These are phyloP conservation scores for Buathra laborator DNA, from an alignment of 2,888 invertebrate species.

Conservation along the genomic window DNA sequence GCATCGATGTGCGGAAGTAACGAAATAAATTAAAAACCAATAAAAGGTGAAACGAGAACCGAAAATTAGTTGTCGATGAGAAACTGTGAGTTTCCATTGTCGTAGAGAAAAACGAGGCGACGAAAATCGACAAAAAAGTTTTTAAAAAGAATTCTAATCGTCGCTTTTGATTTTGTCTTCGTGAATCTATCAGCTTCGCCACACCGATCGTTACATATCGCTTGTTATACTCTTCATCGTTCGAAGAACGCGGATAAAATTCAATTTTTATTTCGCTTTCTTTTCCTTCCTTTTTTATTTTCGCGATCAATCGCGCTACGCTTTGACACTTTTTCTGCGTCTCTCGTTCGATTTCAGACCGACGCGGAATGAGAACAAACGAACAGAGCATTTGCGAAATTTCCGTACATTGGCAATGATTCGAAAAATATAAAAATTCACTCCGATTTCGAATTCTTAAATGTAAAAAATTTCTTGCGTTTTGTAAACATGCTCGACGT, in stretches of 20 bases:
- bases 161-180: slow-evolving; percentile 16
- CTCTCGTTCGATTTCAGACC: neutral
- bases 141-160: neutral
- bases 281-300: neutral
- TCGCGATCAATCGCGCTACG: neutral
- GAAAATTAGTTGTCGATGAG: neutral
- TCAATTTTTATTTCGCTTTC: neutral
- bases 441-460: neutral
- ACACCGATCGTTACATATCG: slow-evolving; percentile 19
- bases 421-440: neutral
- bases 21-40: slow-evolving; percentile 11
- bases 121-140: neutral
- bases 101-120: too few species aligned
- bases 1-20: neutral
- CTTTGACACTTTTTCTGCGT: neutral
- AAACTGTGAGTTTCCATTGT: too few species aligned
- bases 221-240: slow-evolving; percentile 21
- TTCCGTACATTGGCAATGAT: neutral
- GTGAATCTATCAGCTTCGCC: slow-evolving; percentile 5
- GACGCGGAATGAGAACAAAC: neutral
- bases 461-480: neutral
- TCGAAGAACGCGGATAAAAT: neutral
- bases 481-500: neutral
- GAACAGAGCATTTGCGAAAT: neutral
- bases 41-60: neutral